These are phyloP conservation scores for Drosophila busckii DNA, from an alignment of 1,140 invertebrate genomes.

Conservation along the genomic window DNA sequence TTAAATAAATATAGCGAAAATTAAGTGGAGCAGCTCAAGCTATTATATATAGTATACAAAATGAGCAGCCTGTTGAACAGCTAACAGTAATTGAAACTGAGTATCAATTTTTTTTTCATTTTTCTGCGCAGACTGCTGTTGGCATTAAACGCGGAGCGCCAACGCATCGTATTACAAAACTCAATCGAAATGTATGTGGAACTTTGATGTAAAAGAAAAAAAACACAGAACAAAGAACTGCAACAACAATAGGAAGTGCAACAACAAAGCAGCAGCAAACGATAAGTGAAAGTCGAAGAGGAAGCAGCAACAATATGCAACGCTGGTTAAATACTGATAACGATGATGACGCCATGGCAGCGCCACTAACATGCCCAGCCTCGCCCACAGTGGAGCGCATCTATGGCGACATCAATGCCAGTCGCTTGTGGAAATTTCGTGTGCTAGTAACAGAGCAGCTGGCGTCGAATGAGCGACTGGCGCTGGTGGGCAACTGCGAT, in stretches of 20 bases:
- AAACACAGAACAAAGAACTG: constrained; percentile 1
- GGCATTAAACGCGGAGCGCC: no score
- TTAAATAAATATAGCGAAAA: no score
- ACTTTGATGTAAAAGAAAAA: constrained; percentile 10
- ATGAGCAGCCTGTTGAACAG: no score
- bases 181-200: constrained; percentile 13
- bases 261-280: neutral
- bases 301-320: no score
- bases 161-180: constrained; percentile 1
- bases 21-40: no score
- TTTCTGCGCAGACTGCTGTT: no score
- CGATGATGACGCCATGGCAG: constrained; percentile 40
- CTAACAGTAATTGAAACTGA: no score
- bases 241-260: neutral
- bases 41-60: no score
- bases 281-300: constrained; percentile 10
- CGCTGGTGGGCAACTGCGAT: constrained; percentile 79
- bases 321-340: constrained; percentile 52
- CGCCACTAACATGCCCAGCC: constrained; percentile 16
- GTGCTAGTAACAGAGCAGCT: constrained; percentile 58
- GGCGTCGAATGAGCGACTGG: constrained; percentile 77
- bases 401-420: constrained; percentile 51
- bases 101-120: no score
- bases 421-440: constrained; percentile 80
- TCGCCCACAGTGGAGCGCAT: constrained; percentile 9